phyloP scores from a whole-genome alignment of 2,113 vertebrate genomes.

The Cheirogaleus medius region DNA sequence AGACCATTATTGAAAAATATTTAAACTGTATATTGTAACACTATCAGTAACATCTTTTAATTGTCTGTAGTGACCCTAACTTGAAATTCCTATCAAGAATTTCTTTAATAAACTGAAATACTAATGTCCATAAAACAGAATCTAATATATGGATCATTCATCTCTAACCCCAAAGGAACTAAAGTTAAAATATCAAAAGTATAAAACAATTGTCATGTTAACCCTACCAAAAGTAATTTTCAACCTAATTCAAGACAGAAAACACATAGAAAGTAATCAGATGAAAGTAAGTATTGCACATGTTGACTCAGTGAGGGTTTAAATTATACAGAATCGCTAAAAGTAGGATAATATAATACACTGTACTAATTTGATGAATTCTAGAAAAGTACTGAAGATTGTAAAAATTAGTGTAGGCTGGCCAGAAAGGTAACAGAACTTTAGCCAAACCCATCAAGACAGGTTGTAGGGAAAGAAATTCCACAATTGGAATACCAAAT shows the following conservation, averaged over 20 bases:
- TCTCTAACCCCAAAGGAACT: neutral
- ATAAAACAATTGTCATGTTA: neutral
- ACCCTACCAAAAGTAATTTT: neutral
- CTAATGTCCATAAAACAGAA: conserved; percentile 6
- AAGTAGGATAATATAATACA: neutral
- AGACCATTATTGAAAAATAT: neutral
- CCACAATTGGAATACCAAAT: neutral
- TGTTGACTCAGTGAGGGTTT: neutral
- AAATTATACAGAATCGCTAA: conserved; percentile 12
- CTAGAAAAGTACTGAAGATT: neutral
- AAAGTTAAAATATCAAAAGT: neutral
- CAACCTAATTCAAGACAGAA: neutral
- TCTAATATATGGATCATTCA: neutral
- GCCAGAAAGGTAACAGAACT: neutral
- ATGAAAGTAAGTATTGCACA: neutral
- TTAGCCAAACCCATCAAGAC: neutral
- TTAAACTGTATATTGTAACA: neutral
- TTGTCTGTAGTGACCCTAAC: neutral
- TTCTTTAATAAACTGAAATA: conserved; percentile 2
- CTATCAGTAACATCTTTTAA: neutral
- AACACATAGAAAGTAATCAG: neutral
- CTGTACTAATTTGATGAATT: neutral
- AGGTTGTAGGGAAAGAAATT: neutral
- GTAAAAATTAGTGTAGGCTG: neutral
- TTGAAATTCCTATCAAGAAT: conserved; percentile 15